These are phyloP conservation scores for Aphelinus certus DNA, from an alignment of 1,140 invertebrate genomes.

Conservation along the genomic window DNA sequence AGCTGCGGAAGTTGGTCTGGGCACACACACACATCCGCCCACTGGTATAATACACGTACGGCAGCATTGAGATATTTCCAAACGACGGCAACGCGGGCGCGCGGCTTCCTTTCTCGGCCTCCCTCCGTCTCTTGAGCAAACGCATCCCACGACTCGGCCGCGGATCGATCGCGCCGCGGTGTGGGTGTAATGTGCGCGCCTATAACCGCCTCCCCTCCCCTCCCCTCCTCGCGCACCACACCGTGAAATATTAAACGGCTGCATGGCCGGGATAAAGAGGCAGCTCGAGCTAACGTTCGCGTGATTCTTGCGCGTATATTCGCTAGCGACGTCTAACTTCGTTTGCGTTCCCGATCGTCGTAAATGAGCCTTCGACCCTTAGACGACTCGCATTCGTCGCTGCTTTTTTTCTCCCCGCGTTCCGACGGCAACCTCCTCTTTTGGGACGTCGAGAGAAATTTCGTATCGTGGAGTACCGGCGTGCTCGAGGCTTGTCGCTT, in stretches of 20 bases:
- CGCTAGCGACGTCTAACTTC: too few species aligned
- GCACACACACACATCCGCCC: neutral
- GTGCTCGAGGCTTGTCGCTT: too few species aligned
- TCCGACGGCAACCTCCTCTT: too few species aligned
- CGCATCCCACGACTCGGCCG: neutral
- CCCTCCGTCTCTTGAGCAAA: constrained; percentile 5
- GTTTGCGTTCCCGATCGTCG: too few species aligned
- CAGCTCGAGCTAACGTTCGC: too few species aligned
- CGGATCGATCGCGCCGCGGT: constrained; percentile 6
- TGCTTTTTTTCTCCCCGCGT: neutral
- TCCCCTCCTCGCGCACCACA: too few species aligned
- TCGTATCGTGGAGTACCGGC: too few species aligned
- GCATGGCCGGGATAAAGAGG: neutral
- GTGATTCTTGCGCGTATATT: neutral
- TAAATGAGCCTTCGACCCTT: neutral
- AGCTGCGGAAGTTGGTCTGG: constrained; percentile 15
- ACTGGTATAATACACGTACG: neutral
- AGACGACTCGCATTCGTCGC: neutral
- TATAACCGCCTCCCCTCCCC: neutral
- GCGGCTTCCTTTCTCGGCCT: neutral
- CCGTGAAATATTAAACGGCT: constrained; percentile 20
- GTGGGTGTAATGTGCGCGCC: neutral
- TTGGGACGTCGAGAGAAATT: too few species aligned
- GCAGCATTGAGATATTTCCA: constrained; percentile 6
- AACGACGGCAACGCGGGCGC: neutral